Evolutionary conservation across 2,113 vertebrate species (phyloP).

Genomic region (Odocoileus hemionus): DNA sequence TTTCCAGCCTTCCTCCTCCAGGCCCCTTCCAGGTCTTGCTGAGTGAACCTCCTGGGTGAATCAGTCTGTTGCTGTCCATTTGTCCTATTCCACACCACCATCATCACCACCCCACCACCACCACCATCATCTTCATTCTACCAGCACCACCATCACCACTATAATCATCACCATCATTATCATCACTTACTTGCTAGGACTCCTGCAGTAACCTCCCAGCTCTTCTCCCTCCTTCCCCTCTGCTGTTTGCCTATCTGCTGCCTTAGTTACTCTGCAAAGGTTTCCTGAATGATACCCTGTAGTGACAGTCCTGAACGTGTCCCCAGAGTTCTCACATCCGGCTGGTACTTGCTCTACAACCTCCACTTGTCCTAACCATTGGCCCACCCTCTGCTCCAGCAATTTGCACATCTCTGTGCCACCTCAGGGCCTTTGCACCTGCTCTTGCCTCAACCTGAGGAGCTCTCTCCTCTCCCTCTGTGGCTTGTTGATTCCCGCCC

Average conservation of each 20-base stretch:
- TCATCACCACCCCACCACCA: too few relatives aligned
- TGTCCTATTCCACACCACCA: too few relatives aligned
- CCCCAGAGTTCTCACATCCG: neutral
- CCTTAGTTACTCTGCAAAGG: neutral
- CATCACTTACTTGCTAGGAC: neutral
- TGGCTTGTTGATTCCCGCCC: neutral
- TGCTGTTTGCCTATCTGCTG: neutral
- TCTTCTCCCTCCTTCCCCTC: neutral
- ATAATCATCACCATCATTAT: neutral
- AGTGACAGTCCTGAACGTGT: neutral
- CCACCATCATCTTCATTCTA: accelerated
- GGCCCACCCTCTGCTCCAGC: neutral
- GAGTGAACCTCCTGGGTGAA: neutral
- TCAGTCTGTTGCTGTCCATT: neutral
- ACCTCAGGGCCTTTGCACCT: neutral
- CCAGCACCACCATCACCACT: accelerated
- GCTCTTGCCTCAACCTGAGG: neutral
- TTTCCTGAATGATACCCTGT: neutral
- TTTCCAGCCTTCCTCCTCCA: neutral
- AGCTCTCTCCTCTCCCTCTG: neutral
- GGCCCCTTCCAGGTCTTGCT: neutral
- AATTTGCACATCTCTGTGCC: neutral
- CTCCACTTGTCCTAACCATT: neutral
- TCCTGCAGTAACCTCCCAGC: neutral
- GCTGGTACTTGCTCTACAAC: neutral